Percentiles rank a stretch among this genome's conserved stretches.
Conservation (phyloP, 2,113 vertebrate species). For the Monarcha castaneiventris region DNA sequence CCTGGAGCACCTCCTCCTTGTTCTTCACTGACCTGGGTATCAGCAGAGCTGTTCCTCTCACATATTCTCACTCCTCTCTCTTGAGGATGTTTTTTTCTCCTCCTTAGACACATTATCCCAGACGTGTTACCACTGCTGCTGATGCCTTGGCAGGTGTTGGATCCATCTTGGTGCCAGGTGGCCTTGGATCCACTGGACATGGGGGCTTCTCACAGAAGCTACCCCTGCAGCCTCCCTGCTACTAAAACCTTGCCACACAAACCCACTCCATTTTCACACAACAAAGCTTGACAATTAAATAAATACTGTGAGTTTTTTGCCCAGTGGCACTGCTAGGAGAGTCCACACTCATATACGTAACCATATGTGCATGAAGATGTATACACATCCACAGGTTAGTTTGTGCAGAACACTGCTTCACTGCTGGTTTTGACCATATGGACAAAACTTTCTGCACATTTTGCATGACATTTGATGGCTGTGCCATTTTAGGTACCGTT, state of each 20-base stretch:
- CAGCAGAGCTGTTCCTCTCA: not conserved
- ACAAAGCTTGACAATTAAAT: not conserved
- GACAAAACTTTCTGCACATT: not conserved
- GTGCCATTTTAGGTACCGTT: conserved; percentile 1
- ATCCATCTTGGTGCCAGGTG: not conserved
- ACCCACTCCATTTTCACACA: too few relatives aligned
- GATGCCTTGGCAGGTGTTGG: not conserved
- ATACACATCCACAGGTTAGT: not conserved
- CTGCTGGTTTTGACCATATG: not conserved
- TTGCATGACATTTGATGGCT: not conserved
- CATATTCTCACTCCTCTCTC: not conserved
- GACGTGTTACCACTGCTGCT: not conserved
- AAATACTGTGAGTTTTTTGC: not conserved
- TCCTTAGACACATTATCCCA: not conserved
- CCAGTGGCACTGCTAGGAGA: not conserved
- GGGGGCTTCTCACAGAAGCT: not conserved
- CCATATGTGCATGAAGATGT: fast-evolving
- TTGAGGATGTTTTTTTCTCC: not conserved
- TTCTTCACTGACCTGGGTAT: not conserved
- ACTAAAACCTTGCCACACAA: not conserved
- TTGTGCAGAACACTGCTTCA: not conserved
- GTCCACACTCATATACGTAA: not conserved
- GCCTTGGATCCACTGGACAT: not conserved
- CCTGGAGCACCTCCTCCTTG: not conserved
- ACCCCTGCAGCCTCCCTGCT: not conserved